A percentile compares a stretch with the other conserved stretches of the same genome.
phyloP scores from a whole-genome alignment of 2,113 vertebrate genomes.

The Thunnus maccoyii region DNA sequence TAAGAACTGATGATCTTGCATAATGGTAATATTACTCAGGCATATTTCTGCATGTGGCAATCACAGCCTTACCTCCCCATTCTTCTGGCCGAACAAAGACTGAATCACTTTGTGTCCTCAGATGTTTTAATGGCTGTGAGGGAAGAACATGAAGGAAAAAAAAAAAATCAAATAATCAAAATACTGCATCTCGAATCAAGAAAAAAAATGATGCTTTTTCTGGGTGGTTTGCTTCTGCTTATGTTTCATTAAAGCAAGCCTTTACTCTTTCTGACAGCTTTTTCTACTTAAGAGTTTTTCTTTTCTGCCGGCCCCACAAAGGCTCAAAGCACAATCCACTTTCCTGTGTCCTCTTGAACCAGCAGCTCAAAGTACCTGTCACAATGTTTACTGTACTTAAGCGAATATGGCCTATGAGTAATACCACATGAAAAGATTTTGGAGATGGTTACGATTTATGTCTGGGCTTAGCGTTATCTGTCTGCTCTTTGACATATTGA shows the following conservation, averaged over 20 bases:
- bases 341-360: conserved; percentile 76
- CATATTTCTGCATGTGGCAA: conserved; percentile 55
- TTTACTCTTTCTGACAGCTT: conserved; percentile 59
- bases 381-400: conserved; percentile 79
- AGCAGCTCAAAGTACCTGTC: conserved; percentile 78
- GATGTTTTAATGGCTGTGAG: conserved; percentile 32
- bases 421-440: conserved; percentile 78
- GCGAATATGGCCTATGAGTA: conserved; percentile 77
- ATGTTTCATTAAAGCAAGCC: conserved; percentile 61
- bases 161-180: neutral
- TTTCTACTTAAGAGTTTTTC: conserved; percentile 63
- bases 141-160: neutral
- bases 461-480: conserved; percentile 76
- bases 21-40: conserved; percentile 26
- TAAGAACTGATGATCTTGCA: conserved; percentile 20
- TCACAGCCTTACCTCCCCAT: conserved; percentile 41
- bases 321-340: conserved; percentile 63
- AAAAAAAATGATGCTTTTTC: conserved; percentile 4
- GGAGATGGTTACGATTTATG: conserved; percentile 79
- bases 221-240: conserved; percentile 31
- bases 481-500: conserved; percentile 81
- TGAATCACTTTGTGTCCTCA: conserved; percentile 3
- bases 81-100: conserved; percentile 27
- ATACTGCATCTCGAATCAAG: neutral
- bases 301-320: conserved; percentile 20